Conservation (phyloP, 2,797 vertebrate species). For the Knipowitschia caucasica region DNA sequence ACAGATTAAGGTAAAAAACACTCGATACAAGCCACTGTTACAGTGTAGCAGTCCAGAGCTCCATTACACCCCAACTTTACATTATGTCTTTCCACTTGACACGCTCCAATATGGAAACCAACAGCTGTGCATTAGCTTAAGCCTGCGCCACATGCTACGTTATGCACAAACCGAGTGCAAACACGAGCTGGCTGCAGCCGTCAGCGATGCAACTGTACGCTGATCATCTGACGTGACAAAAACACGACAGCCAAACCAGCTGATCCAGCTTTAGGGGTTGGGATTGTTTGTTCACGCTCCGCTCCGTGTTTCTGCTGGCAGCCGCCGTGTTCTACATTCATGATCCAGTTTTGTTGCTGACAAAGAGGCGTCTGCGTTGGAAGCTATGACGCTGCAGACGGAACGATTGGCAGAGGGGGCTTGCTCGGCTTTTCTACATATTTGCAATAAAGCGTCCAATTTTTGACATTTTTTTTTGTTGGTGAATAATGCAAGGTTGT, state of each 20-base stretch:
- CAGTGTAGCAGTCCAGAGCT: conserved; percentile 33
- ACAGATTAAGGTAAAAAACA: no score
- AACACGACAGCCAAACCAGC: conserved; percentile 14
- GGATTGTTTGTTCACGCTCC: conserved; percentile 20
- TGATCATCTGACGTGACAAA: conserved; percentile 20
- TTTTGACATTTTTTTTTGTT: no score
- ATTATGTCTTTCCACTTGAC: conserved; percentile 21
- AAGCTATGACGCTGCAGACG: no score
- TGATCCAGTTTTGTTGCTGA: no score
- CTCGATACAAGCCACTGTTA: neutral
- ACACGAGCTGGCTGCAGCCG: conserved; percentile 27
- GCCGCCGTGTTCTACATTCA: no score
- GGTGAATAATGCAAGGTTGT: no score
- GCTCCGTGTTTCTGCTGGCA: no score
- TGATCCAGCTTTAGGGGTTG: conserved; percentile 1
- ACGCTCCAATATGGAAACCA: conserved; percentile 42
- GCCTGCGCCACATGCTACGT: conserved; percentile 16
- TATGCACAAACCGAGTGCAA: conserved; percentile 15
- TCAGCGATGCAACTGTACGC: conserved; percentile 25
- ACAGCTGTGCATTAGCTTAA: conserved; percentile 40
- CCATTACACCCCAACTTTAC: conserved; percentile 38
- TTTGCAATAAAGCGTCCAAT: no score
- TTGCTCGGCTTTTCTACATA: no score
- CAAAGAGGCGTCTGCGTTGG: no score
- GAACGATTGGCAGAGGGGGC: no score